Evolutionary conservation across 2,113 vertebrate genomes (phyloP).

Genomic region (Setophaga kirtlandii): DNA sequence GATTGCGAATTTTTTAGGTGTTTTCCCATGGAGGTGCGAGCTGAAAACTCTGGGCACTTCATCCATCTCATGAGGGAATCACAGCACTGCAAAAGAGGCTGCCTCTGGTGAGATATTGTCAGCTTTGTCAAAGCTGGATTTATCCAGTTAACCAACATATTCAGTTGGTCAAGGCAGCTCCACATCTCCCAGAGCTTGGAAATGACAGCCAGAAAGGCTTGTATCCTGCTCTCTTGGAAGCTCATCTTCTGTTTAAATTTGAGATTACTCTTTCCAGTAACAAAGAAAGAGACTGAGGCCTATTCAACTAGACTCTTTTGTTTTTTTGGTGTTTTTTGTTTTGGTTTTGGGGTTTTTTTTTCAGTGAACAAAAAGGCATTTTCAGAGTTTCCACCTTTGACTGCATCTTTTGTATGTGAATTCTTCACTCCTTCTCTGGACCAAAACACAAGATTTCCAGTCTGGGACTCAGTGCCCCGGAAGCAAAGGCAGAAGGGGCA

Average conservation of each 20-base stretch:
- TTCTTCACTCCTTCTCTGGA: not conserved
- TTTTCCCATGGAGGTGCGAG: not conserved
- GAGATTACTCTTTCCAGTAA: not conserved
- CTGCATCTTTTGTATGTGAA: not conserved
- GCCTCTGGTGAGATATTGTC: not conserved
- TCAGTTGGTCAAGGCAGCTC: not conserved
- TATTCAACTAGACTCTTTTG: not conserved
- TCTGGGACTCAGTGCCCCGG: not conserved
- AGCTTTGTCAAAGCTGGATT: not conserved
- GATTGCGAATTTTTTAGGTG: not conserved
- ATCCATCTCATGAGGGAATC: not conserved
- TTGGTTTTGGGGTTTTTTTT: not conserved
- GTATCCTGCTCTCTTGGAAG: not conserved
- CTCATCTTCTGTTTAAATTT: not conserved
- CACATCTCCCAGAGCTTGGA: not conserved
- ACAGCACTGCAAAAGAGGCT: not conserved
- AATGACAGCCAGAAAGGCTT: not conserved
- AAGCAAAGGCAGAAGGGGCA: not conserved
- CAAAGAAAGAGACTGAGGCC: not conserved
- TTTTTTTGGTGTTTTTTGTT: not conserved
- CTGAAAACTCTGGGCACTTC: not conserved
- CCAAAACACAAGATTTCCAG: rapidly evolving
- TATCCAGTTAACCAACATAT: not conserved
- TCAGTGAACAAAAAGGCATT: not conserved
- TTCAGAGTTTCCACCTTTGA: not conserved